Conservation (phyloP, 2,797 vertebrate species). For the Peromyscus nudipes region DNA sequence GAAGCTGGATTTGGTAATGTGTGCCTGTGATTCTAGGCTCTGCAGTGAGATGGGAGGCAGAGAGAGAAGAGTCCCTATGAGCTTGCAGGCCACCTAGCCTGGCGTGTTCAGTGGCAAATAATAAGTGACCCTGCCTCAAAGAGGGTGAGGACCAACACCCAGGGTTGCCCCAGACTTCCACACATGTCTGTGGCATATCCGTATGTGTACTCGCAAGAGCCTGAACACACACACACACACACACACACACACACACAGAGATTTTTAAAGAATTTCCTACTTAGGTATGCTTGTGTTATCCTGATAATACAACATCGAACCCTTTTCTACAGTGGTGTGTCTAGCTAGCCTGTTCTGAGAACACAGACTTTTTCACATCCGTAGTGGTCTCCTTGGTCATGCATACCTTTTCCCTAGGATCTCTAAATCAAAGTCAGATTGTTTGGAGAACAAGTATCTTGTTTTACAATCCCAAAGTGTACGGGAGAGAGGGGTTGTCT, state of each 20-base stretch:
- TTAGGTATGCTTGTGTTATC: background rate
- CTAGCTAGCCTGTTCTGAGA: background rate
- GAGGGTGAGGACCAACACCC: background rate
- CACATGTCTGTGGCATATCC: background rate
- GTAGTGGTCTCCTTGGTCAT: background rate
- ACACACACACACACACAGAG: no score
- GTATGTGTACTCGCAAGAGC: background rate
- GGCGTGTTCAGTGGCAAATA: background rate
- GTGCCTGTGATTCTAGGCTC: background rate
- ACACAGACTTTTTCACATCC: background rate
- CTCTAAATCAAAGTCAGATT: conserved; percentile 4
- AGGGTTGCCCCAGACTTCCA: background rate
- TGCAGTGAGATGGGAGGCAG: background rate
- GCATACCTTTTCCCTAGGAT: background rate
- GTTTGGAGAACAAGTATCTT: conserved; percentile 32
- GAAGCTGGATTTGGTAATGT: background rate
- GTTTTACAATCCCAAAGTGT: conserved; percentile 5
- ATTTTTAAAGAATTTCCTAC: background rate
- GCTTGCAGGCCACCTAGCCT: background rate
- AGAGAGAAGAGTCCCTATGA: no score
- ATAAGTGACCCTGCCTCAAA: background rate
- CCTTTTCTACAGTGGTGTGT: background rate
- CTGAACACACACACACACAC: background rate
- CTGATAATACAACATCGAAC: background rate
- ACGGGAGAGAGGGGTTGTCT: background rate